A percentile compares a stretch with the other conserved stretches of the same genome.
Conservation (phyloP, 2,888 invertebrate species). For the Brenthis ino region DNA sequence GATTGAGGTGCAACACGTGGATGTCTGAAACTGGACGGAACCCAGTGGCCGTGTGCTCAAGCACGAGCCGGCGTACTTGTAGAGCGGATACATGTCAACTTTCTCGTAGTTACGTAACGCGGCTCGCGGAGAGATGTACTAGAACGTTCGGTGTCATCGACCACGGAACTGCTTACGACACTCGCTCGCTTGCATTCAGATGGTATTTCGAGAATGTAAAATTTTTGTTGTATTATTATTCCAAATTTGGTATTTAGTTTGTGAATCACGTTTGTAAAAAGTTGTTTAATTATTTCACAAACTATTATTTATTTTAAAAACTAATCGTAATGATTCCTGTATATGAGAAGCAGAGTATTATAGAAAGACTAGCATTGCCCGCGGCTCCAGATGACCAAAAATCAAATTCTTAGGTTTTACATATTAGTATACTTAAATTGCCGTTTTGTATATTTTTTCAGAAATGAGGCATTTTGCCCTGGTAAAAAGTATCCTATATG, state of each 20-base stretch:
- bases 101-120: slow-evolving; percentile 77
- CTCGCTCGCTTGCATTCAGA: slow-evolving; percentile 51
- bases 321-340: background rate
- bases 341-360: too few species aligned
- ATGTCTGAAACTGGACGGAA: slow-evolving; percentile 17
- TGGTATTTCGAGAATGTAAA: slow-evolving; percentile 30
- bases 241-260: slow-evolving; percentile 3
- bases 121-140: slow-evolving; percentile 69
- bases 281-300: slow-evolving; percentile 6
- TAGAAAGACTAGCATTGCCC: too few species aligned
- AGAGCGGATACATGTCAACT: slow-evolving; percentile 73
- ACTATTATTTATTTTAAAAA: background rate
- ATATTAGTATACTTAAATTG: too few species aligned
- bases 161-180: slow-evolving; percentile 78
- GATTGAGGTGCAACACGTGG: slow-evolving; percentile 28
- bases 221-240: slow-evolving; percentile 13
- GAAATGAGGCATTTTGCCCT: too few species aligned
- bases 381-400: too few species aligned
- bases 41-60: slow-evolving; percentile 16
- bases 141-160: slow-evolving; percentile 82
- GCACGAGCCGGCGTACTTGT: slow-evolving; percentile 17
- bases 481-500: too few species aligned
- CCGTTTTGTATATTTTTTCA: too few species aligned
- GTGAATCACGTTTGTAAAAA: slow-evolving; percentile 1
- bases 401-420: too few species aligned